phyloP scores from a whole-genome alignment of 2,888 invertebrate species.

The Heliconius hortense region DNA sequence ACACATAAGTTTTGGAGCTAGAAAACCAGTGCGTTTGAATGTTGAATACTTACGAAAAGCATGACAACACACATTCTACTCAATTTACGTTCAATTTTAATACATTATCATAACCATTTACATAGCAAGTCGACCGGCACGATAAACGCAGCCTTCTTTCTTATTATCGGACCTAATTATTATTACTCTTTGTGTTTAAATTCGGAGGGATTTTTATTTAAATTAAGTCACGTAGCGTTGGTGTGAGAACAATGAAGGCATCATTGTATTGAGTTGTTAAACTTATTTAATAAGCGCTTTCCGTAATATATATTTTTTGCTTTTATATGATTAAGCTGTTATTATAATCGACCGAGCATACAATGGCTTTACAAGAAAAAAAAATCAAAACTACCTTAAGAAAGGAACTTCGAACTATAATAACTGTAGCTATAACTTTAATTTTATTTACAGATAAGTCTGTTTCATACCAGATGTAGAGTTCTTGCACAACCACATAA shows the following conservation, averaged over 20 bases:
- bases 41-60: slow-evolving; percentile 61
- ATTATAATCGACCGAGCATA: slow-evolving; percentile 9
- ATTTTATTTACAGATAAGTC: slow-evolving; percentile 41
- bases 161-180: slow-evolving; percentile 78
- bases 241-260: slow-evolving; percentile 56
- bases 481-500: slow-evolving; percentile 67
- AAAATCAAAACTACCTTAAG: not conserved
- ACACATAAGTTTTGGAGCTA: slow-evolving; percentile 57
- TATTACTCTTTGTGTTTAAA: slow-evolving; percentile 78
- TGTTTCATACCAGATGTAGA: slow-evolving; percentile 49
- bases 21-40: slow-evolving; percentile 57
- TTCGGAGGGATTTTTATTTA: slow-evolving; percentile 66
- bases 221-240: slow-evolving; percentile 64
- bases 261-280: slow-evolving; percentile 58
- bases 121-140: slow-evolving; percentile 65
- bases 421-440: slow-evolving; percentile 34
- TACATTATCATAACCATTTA: slow-evolving; percentile 78
- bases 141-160: slow-evolving; percentile 65
- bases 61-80: slow-evolving; percentile 75
- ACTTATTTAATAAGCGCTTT: slow-evolving; percentile 35
- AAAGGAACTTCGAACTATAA: slow-evolving; percentile 7
- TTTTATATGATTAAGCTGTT: slow-evolving; percentile 8
- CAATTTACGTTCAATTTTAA: slow-evolving; percentile 72
- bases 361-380: slow-evolving; percentile 4
- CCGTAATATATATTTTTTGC: slow-evolving; percentile 14